Percentiles rank a stretch among this genome's conserved stretches.
These are phyloP conservation scores for Odobenus rosmarus DNA, from an alignment of 2,113 vertebrate genomes.

Conservation along the genomic window DNA sequence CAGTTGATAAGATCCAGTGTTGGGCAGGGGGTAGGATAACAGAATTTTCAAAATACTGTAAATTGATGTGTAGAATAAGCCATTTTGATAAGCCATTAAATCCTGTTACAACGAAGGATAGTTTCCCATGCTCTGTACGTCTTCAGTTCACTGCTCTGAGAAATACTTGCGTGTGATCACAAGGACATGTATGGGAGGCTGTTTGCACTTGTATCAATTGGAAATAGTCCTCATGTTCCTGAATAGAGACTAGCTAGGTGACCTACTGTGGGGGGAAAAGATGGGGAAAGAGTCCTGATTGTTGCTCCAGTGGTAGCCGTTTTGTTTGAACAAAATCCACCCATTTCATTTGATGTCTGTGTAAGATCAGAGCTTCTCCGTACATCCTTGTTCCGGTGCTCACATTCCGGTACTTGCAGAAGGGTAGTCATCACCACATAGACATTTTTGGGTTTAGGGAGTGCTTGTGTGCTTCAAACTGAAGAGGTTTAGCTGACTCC, in stretches of 20 bases:
- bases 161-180: background rate
- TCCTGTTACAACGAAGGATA: background rate
- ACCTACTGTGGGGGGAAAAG: too few species aligned
- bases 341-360: background rate
- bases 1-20: background rate
- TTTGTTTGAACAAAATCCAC: background rate
- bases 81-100: background rate
- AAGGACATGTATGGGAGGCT: background rate
- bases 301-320: background rate
- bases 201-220: background rate
- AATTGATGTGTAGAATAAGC: background rate
- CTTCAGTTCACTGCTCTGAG: background rate
- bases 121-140: too few species aligned
- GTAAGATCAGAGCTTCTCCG: background rate
- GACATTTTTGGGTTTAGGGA: background rate
- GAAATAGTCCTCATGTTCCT: background rate
- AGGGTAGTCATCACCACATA: background rate
- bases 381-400: background rate
- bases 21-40: background rate
- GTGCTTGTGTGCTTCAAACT: conserved; percentile 20
- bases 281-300: background rate
- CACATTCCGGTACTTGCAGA: background rate
- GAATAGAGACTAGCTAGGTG: background rate
- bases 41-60: background rate
- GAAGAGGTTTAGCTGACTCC: conserved; percentile 19